Conservation (phyloP, 2,888 invertebrate species). For the Caenorhabditis sinica region DNA sequence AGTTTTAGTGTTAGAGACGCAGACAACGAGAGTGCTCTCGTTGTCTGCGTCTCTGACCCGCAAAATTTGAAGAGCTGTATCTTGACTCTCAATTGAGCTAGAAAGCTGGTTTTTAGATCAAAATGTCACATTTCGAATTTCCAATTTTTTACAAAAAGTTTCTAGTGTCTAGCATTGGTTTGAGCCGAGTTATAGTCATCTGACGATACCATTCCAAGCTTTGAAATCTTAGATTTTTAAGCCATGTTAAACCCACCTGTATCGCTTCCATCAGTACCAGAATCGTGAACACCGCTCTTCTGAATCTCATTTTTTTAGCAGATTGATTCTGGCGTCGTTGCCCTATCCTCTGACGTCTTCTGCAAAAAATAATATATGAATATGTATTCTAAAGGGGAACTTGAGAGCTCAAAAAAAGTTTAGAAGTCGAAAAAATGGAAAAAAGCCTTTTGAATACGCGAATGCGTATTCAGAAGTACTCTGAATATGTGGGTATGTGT, state of each 20-base stretch:
- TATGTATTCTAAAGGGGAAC: too few species aligned
- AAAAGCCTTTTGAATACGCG: too few species aligned
- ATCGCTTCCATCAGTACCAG: constrained; percentile 23
- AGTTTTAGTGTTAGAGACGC: neutral
- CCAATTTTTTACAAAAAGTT: too few species aligned
- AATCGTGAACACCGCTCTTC: neutral
- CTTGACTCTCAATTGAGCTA: neutral
- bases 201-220: too few species aligned
- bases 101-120: neutral
- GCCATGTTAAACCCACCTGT: constrained; percentile 23
- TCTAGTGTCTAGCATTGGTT: too few species aligned
- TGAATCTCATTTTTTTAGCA: neutral
- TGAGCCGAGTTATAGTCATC: too few species aligned
- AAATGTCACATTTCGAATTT: neutral
- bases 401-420: too few species aligned
- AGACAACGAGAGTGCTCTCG: neutral
- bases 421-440: too few species aligned
- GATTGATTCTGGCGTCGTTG: too few species aligned
- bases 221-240: neutral
- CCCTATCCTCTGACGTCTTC: constrained; percentile 3
- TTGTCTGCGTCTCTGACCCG: constrained; percentile 1
- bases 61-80: neutral
- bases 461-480: constrained; percentile 14
- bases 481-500: too few species aligned
- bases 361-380: constrained; percentile 13